Evolutionary conservation across 2,888 invertebrate genomes (phyloP).

Genomic region (Mythimna ferrago): DNA sequence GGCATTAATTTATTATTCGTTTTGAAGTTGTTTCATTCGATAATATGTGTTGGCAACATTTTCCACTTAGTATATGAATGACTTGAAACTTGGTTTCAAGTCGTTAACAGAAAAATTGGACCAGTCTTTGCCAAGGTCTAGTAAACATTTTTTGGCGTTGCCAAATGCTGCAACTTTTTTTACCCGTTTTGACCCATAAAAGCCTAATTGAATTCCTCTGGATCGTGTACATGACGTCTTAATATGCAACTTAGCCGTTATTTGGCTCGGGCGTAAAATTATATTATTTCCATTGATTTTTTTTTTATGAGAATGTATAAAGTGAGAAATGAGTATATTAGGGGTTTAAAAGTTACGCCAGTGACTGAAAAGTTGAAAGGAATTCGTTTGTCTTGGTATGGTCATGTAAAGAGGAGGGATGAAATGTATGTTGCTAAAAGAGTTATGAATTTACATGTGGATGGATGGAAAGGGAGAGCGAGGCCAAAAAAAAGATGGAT

Average conservation of each 20-base stretch:
- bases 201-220: background rate
- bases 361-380: too few species aligned
- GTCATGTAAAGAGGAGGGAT: too few species aligned
- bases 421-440: too few species aligned
- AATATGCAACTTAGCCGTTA: background rate
- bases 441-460: too few species aligned
- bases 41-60: background rate
- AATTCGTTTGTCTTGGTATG: too few species aligned
- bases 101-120: background rate
- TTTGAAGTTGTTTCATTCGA: background rate
- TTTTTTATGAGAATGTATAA: too few species aligned
- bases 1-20: background rate
- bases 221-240: background rate
- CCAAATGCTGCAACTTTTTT: background rate
- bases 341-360: too few species aligned
- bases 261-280: background rate
- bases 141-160: background rate
- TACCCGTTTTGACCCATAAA: background rate
- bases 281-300: conserved; percentile 10
- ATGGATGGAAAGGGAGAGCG: too few species aligned
- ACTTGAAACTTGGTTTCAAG: background rate
- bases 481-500: too few species aligned
- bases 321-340: too few species aligned
- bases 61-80: background rate
- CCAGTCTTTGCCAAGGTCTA: background rate